Evolutionary conservation across 2,113 vertebrate genomes (phyloP), one percentile per base, ranked within the genome.

Genomic region (Chloebia gouldiae): DNA sequence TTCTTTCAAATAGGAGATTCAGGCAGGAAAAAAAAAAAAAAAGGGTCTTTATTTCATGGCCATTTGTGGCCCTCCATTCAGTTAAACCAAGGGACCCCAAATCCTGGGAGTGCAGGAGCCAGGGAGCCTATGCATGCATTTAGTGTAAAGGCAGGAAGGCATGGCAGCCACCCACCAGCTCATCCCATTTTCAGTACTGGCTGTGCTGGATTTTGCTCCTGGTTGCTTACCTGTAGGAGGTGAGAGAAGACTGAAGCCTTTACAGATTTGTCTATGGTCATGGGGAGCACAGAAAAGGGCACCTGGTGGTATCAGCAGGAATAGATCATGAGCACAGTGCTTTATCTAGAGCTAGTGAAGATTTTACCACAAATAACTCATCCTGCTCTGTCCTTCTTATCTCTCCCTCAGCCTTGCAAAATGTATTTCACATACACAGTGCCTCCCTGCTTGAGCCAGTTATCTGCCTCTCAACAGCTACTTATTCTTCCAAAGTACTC

Each of bases 391-490:
- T 50, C 75, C 88, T 93, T 78, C 66, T 75, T 72, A 18, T 77
- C 86, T 83, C 42, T 75, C 69, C 35, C 70, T 86, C 50, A 17
- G 68, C 81, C 49, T 56, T 78, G 57, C 72, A 86, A 90, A 92
- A 94, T 78, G 68, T 49, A 20, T 88, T 88, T 80, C 82, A 81
- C 3, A 4, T 88, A 40, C 42, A 14, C 60, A 35, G 15, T 25
- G 28, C 64, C 61, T 83, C 92, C n/a, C 39, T 94, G 92, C 72
- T 92, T 57, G 76, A 90, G 77, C 49, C 64, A 45, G 72, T 96
- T 97, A 94, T 81, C 80, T 90, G 68, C 27, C 82, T 96, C 69
- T 93, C 82, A 92, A 50, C 90, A 94, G 60, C 92, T 88, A 42
- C 85, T 88, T 93, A 54, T 45, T 91, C 86, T 92, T 90, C 81